phyloP scores from a whole-genome alignment of 2,888 invertebrate species.

The Pherbina coryleti region DNA sequence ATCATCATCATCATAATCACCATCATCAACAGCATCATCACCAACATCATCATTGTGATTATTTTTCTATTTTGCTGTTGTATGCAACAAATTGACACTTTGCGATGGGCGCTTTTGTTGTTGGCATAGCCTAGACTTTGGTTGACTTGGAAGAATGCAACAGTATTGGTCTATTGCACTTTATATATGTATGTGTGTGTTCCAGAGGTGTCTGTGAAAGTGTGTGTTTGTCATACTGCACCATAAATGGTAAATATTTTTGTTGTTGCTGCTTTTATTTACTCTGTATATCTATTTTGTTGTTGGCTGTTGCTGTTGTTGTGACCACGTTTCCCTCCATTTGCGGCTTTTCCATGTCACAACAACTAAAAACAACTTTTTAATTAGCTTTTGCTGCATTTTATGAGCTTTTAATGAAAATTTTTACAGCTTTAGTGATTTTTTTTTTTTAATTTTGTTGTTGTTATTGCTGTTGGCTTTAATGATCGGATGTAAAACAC shows the following conservation, averaged over 20 bases:
- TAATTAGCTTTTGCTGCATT: slow-evolving; percentile 7
- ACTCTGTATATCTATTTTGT: not conserved
- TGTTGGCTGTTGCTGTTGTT: not conserved
- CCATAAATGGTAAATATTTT: not conserved
- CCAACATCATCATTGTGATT: too few relatives aligned
- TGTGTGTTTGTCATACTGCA: too few relatives aligned
- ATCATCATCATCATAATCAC: too few relatives aligned
- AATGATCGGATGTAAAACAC: not conserved
- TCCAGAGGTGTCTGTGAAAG: too few relatives aligned
- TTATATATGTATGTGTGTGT: too few relatives aligned
- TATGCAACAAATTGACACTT: too few relatives aligned
- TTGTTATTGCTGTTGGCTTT: not conserved
- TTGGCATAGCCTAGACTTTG: too few relatives aligned
- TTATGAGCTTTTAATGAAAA: slow-evolving; percentile 2
- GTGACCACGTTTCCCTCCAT: not conserved
- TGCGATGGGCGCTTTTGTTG: too few relatives aligned
- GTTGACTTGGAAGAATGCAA: too few relatives aligned
- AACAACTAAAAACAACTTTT: not conserved
- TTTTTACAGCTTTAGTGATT: not conserved
- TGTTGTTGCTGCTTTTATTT: not conserved
- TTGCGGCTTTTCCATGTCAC: not conserved
- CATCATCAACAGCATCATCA: too few relatives aligned
- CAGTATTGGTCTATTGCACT: too few relatives aligned
- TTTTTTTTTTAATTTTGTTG: not conserved
- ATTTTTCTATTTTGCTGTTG: too few relatives aligned